phyloP scores from a whole-genome alignment of 2,797 vertebrate species.

The Alcedo atthis region DNA sequence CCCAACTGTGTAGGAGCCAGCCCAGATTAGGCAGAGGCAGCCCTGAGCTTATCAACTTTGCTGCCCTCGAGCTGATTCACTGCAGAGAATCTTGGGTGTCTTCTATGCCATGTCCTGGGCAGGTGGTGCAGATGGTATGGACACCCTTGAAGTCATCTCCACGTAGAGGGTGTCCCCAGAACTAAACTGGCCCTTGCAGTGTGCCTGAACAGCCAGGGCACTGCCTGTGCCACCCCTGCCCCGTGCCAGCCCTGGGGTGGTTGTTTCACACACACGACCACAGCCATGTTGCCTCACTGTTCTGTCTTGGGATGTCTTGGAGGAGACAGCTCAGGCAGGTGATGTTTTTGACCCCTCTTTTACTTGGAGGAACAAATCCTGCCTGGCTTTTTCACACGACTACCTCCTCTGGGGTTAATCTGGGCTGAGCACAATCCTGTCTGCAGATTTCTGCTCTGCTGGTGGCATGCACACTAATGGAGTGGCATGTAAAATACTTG shows the following conservation, averaged over 20 bases:
- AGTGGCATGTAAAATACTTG: background rate
- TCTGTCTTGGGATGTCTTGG: background rate
- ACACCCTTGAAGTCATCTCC: background rate
- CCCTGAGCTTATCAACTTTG: background rate
- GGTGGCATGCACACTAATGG: background rate
- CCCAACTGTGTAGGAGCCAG: background rate
- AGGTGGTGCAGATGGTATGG: background rate
- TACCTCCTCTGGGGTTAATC: background rate
- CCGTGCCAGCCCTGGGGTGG: background rate
- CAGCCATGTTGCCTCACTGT: background rate
- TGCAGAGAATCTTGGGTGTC: background rate
- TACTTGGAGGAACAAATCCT: background rate
- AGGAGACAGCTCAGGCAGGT: background rate
- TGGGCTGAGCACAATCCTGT: background rate
- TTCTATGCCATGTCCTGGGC: background rate
- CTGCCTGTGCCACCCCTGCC: background rate
- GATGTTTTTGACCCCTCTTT: background rate
- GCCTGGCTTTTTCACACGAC: background rate
- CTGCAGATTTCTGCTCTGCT: constrained; percentile 17
- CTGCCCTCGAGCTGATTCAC: background rate
- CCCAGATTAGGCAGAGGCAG: background rate
- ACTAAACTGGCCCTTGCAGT: background rate
- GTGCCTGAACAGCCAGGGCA: background rate
- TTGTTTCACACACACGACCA: background rate
- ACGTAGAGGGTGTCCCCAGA: background rate